Evolutionary conservation across 2,797 vertebrate genomes (phyloP), one percentile per base, ranked within the genome.

Genomic region (Poecilia picta): DNA sequence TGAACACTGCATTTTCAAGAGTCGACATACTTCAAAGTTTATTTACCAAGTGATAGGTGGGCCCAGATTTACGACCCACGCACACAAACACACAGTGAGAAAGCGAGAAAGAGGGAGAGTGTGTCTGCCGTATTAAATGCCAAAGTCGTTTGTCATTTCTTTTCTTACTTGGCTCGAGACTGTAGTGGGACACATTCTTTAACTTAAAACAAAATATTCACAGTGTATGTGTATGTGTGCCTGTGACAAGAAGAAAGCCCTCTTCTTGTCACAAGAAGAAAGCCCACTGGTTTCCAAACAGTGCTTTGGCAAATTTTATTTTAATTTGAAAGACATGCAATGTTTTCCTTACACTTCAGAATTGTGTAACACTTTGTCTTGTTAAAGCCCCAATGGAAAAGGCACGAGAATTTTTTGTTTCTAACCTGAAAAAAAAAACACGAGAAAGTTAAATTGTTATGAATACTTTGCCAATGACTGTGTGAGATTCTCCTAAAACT

Each of bases 61-160:
- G 45, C 28, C 77, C 62, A 64, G 12, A 79, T 72, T 53, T 74
- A 16, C 3, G 41, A 39, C 70, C 68, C 72, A 72, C 55, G 33
- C 41, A 59, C 79, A 46, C 55, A 10, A 36, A 36, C 64, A 10
- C 75, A 74, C 25, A 23, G 7, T 15, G 41, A 2, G 18, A 51
- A 23, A 68, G 72, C 4, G 74, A 82, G 74, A 84, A 5, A 72
- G 71, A 81, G 36, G 82, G 80, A 87, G 84, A 84, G 90, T 80
- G 79, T 73, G 81, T 92, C 87, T 91, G 91, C 93, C 93, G 87
- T 91, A 85, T 91, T 92, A 94, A 95, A 95, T 95, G 92, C 89
- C 93, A 94, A 91, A 93, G 91, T 92, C 89, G 7, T 95, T 95
- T 93, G 91, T 95, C 91, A 92, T 89, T 86, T 93, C 85, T 91